Percentiles rank a stretch among this genome's conserved stretches.
These are phyloP conservation scores for Microplitis manilae DNA, from an alignment of 2,888 invertebrate genomes.

Conservation along the genomic window DNA sequence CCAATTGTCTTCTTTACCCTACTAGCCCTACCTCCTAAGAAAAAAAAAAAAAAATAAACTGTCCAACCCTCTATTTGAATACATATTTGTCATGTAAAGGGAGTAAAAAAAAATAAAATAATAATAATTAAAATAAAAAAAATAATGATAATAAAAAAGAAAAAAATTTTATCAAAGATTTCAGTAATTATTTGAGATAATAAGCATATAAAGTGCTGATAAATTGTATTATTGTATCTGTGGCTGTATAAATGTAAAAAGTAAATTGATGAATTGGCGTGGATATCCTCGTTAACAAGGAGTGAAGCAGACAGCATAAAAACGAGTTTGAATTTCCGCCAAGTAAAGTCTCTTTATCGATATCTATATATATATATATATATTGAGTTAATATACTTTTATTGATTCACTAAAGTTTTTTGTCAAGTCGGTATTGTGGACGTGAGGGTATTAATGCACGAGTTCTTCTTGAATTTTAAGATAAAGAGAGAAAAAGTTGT, in stretches of 20 bases:
- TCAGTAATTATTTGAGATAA: slow-evolving; percentile 17
- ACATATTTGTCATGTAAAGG: neutral
- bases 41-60: neutral
- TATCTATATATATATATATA: neutral
- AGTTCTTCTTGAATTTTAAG: neutral
- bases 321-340: slow-evolving; percentile 28
- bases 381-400: slow-evolving; percentile 7
- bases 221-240: neutral
- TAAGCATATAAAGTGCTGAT: slow-evolving; percentile 6
- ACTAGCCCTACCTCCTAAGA: slow-evolving; percentile 23
- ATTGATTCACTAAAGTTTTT: slow-evolving; percentile 20
- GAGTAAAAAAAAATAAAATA: neutral
- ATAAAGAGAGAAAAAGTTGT: slow-evolving; percentile 45
- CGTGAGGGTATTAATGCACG: slow-evolving; percentile 9
- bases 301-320: slow-evolving; percentile 12
- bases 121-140: neutral
- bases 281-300: slow-evolving; percentile 38
- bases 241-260: slow-evolving; percentile 13
- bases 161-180: neutral
- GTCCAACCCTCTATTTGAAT: slow-evolving; percentile 12
- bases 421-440: slow-evolving; percentile 1
- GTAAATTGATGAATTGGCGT: slow-evolving; percentile 37
- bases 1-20: slow-evolving; percentile 24
- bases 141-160: neutral
- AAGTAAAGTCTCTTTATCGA: neutral